Base-by-base conservation (phyloP, 2,888 invertebrate genomes). In the Chrysolina haemoptera region DNA sequence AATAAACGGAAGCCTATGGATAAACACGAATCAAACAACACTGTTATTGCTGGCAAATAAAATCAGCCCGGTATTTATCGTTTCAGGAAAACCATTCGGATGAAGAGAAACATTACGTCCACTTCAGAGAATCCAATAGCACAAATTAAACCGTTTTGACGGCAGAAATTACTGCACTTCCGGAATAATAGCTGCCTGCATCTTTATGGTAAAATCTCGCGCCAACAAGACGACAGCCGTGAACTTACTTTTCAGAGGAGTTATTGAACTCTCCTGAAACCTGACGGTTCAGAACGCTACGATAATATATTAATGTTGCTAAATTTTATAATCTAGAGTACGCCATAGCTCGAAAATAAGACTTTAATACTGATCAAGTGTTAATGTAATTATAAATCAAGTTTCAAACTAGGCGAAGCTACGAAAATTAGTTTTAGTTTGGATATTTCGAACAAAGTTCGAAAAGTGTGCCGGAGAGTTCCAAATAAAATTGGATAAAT, bases 121-220 rank as follows among this genome's bases (percentile, higher is more conserved):
- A 59, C 27, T 59, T 27, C 35, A 16, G 35, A 12, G 59, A 35
- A 35, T n/a, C n/a, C 22, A 59, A 53, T 55, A 41, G 18, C 53
- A 53, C 53, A 53, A 53, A 67, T 53, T 20, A 27, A 67, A 67
- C 50, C 18, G 67, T 67, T 66, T 50, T 67, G 67, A 67, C 67
- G 67, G 53, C 53, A 66, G 20, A 66, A 48, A 66, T 66, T 59
- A 35, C 22, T 48, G 66, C 50, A 35, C 50, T 66, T 43, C 50
- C 16, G 40, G 53, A 35, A n/a, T 40, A 27, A 27, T 27, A 35
- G 35, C 35, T 6, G 35, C 35, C 40, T 35, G 20, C 18, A 53
- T 53, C 53, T 67, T 67, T 53, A 50, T 53, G 40, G 27, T 40
- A 53, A 53, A 53, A 53, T 67, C 53, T 53, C 53, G 53, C 35